Evolutionary conservation across 2,113 vertebrate genomes (phyloP).

Genomic region (Chroicocephalus ridibundus): DNA sequence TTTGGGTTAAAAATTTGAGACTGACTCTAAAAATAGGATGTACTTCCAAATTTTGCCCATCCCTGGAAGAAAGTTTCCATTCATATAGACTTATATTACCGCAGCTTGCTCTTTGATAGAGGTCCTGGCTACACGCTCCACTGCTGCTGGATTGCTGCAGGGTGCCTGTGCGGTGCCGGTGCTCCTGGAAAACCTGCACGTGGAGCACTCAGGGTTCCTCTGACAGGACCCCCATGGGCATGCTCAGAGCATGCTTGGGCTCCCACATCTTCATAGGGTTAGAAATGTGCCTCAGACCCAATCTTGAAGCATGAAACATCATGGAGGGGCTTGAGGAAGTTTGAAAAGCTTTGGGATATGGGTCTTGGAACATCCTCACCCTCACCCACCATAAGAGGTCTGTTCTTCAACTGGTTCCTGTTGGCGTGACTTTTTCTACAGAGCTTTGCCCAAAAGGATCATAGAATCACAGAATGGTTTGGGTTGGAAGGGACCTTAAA

Average conservation of each 20-base stretch:
- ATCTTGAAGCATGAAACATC: neutral
- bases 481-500: no score
- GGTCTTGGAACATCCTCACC: neutral
- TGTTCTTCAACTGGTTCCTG: neutral
- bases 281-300: neutral
- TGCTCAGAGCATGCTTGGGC: neutral
- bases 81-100: neutral
- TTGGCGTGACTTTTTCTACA: neutral
- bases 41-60: neutral
- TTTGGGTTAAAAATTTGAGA: neutral
- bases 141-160: neutral
- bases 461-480: no score
- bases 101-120: neutral
- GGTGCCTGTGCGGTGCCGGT: no score
- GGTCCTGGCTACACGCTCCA: neutral
- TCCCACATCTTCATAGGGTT: neutral
- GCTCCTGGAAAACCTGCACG: neutral
- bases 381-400: neutral
- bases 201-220: neutral
- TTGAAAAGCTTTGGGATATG: neutral
- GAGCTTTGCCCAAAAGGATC: neutral
- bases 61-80: neutral
- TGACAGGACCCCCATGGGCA: no score
- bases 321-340: neutral
- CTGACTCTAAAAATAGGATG: neutral